These are phyloP conservation scores for Maccullochella peelii DNA, from an alignment of 2,113 vertebrate genomes.

Conservation along the genomic window DNA sequence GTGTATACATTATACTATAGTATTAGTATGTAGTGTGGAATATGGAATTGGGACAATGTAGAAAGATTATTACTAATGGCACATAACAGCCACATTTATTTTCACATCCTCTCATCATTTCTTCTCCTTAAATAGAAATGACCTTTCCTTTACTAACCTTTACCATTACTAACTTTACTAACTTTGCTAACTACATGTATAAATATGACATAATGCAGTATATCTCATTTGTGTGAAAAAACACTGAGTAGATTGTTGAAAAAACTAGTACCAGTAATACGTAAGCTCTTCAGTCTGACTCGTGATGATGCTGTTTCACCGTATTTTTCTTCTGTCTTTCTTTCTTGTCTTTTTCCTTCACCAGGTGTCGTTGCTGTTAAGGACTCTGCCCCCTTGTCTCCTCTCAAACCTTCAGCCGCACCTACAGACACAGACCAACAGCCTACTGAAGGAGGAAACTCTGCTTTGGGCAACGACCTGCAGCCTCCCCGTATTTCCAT, in stretches of 20 bases:
- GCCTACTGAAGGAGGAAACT: slow-evolving; percentile 44
- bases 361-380: slow-evolving; percentile 79
- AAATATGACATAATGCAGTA: background rate
- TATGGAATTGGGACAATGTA: background rate
- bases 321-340: background rate
- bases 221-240: background rate
- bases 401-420: slow-evolving; percentile 70
- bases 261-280: background rate
- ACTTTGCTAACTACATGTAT: too few relatives aligned
- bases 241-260: background rate
- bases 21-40: background rate
- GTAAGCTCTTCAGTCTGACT: background rate
- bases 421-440: slow-evolving; percentile 67
- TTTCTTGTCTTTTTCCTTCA: slow-evolving; percentile 12
- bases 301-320: background rate
- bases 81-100: background rate
- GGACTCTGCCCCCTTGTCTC: slow-evolving; percentile 78
- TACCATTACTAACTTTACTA: too few relatives aligned
- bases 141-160: too few relatives aligned
- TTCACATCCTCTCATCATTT: background rate
- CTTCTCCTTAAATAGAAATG: background rate
- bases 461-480: slow-evolving; percentile 41
- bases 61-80: background rate
- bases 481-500: slow-evolving; percentile 65
- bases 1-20: background rate